These are phyloP conservation scores for Seriola dumerili DNA, from an alignment of 2,113 vertebrate genomes.

Conservation along the genomic window DNA sequence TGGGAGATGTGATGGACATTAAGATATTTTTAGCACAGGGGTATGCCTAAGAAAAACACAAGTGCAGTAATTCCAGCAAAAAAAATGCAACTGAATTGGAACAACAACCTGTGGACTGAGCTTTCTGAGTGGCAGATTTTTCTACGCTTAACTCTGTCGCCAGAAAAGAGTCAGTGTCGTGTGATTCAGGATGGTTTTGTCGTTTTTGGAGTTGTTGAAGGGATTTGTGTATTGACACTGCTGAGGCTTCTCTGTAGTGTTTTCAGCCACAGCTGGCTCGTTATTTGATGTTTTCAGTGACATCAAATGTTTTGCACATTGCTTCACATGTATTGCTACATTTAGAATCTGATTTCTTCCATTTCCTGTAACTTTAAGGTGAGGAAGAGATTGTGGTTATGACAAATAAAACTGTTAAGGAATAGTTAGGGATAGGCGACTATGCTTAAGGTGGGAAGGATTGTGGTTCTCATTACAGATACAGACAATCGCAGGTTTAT, in stretches of 20 bases:
- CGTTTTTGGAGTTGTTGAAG: neutral
- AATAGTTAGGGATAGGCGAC: neutral
- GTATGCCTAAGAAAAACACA: neutral
- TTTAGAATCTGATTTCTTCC: no score
- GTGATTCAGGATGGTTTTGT: neutral
- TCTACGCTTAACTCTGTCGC: neutral
- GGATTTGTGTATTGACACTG: neutral
- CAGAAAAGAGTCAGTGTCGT: neutral
- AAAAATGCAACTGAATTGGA: neutral
- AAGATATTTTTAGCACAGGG: no score
- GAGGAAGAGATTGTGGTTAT: no score
- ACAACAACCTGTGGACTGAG: neutral
- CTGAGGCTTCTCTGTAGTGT: neutral
- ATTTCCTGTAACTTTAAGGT: no score
- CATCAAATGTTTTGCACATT: no score
- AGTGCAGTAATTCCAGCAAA: neutral
- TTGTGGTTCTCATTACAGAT: neutral
- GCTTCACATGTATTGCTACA: no score
- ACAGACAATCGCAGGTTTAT: neutral
- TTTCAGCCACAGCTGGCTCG: neutral
- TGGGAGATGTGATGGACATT: neutral
- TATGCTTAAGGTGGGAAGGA: no score
- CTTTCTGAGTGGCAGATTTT: neutral
- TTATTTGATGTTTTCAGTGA: neutral
- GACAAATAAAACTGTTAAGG: no score